Evolutionary conservation across 2,888 invertebrate genomes (phyloP), one percentile per base, ranked within the genome.

Genomic region (Podotricha telesiphe): DNA sequence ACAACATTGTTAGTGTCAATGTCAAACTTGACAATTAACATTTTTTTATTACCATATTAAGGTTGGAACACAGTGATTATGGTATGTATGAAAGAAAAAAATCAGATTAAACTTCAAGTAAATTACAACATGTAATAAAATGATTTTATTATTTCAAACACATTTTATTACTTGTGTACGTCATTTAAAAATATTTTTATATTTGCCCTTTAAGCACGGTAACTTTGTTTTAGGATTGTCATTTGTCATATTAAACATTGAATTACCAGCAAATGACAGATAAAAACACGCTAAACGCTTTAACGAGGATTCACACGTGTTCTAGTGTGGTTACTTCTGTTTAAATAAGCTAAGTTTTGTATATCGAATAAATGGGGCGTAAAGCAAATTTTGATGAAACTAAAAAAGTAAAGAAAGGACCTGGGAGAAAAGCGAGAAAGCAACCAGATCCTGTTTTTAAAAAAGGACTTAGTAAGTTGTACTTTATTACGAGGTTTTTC

Each of bases 381-480:
- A 98, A 97, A 90, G 97, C 96, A 5, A 96, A 96, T 80, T 97
- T 95, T 84, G 94, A 94, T 76, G 96, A 96, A 78, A 94, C 92
- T 45, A 93, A 92, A 67, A 94, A 95, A 76, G 94, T 94, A 1
- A 96, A 96, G 82, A 96, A 95, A 79, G 98, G 98, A 0, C 97
- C 97, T 10, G 98, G 98, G 0, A 95, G 95, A 74, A 98, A 98
- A 87, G 93, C 97, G 0, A 96, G 95, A 76, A 98, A 98, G 82
- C 98, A 98, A 82, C 95, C 95, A 53, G 96, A 96, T 77, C 98
- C 98, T 1, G 92, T 93, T 59, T 95, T 96, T 81, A 94, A 94
- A 69, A 94, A 94, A 80, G 91, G 93, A 78, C 82, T 93, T 22
- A 74, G 93, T 93, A 79, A 88, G 93, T 89, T 28, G 15, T 45